Evolutionary conservation across 2,113 vertebrate species (phyloP), one percentile per base, ranked within the genome.

Genomic region (Notechis scutatus): DNA sequence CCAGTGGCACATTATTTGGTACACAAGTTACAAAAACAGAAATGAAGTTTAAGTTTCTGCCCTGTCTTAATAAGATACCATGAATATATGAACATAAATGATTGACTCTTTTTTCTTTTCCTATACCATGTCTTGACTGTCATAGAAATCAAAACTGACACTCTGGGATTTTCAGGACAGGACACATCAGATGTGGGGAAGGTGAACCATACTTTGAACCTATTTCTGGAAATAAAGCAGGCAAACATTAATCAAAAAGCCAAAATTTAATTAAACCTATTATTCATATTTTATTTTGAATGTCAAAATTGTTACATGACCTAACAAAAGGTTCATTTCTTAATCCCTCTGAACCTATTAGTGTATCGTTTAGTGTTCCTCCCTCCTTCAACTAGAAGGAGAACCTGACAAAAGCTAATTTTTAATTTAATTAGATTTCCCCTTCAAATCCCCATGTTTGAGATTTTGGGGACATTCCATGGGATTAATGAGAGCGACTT

Each of bases 401-500:
- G 57, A 85, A 95, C n/a, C 15, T 85, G 42, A 1, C 20, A 85
- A 23, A 57, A 20, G 24, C 50, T 89, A 91, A 95, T 95, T 96
- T 94, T 93, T 81, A 92, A 93, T 95, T 92, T 91, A 85, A 3
- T 52, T 92, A 0, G 0, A 92, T 96, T 86, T 88, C 87, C 87
- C 88, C 95, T 90, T 92, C 57, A 61, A 92, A 81, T 69, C 93
- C 45, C 50, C 21, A 11, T 26, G 29, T 88, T 94, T 96, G 92
- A 90, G 92, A 95, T 94, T 24, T 90, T 93, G 57, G 93, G 88
- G 93, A 91, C 90, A 59, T 92, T 95, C 92, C 81, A 54, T 50
- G 95, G 94, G 89, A 96, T 96, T 95, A 96, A 97, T 94, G 93
- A 93, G 93, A 95, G 92, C 92, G 94, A 94, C 7, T 81, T 96